Percentiles rank a stretch among this genome's conserved stretches.
These are phyloP conservation scores for Psix sp. DNA, from an alignment of 1,140 invertebrate species.

Conservation along the genomic window DNA sequence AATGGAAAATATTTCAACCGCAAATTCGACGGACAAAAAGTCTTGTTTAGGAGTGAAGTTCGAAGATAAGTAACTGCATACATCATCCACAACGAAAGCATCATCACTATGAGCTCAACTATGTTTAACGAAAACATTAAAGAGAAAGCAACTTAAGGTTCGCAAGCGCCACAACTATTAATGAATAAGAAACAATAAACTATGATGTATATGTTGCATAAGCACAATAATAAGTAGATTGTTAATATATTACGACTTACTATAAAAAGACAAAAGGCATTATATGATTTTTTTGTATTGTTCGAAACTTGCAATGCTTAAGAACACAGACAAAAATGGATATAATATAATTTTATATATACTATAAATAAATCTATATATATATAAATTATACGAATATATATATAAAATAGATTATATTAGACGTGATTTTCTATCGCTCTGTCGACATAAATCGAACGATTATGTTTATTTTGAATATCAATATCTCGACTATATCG, in stretches of 20 bases:
- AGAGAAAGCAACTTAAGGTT: slow-evolving; percentile 46
- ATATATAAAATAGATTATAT: slow-evolving; percentile 47
- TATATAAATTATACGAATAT: slow-evolving; percentile 27
- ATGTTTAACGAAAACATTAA: slow-evolving; percentile 7
- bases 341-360: slow-evolving; percentile 59
- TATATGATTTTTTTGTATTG: slow-evolving; percentile 69
- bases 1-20: no score
- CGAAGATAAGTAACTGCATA: slow-evolving; percentile 9
- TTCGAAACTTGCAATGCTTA: slow-evolving; percentile 47
- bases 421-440: slow-evolving; percentile 48
- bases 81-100: slow-evolving; percentile 44
- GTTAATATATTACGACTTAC: slow-evolving; percentile 70
- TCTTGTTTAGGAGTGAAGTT: not conserved
- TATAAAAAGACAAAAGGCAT: slow-evolving; percentile 72
- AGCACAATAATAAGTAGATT: slow-evolving; percentile 63
- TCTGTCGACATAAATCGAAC: slow-evolving; percentile 32
- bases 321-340: slow-evolving; percentile 18
- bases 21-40: not conserved
- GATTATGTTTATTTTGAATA: slow-evolving; percentile 52
- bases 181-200: slow-evolving; percentile 65
- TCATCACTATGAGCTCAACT: slow-evolving; percentile 45
- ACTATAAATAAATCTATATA: slow-evolving; percentile 60
- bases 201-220: slow-evolving; percentile 66
- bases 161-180: slow-evolving; percentile 72
- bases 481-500: slow-evolving; percentile 38